These are phyloP conservation scores for Lordiphosa fenestrarum DNA, from an alignment of 2,888 invertebrate species.

Conservation along the genomic window DNA sequence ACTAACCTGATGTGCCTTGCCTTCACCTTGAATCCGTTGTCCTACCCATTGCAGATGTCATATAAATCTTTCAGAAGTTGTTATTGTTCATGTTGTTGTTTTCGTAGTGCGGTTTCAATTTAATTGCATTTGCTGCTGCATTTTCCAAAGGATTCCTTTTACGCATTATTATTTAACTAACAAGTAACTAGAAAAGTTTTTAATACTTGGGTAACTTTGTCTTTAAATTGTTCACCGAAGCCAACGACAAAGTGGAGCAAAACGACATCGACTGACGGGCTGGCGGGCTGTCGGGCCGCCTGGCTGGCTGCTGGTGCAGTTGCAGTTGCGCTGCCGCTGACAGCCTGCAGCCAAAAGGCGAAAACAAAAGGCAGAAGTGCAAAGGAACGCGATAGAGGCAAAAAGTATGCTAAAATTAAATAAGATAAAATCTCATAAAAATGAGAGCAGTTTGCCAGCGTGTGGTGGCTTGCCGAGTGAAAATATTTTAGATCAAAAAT, in stretches of 20 bases:
- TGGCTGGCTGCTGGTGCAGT: constrained; percentile 1
- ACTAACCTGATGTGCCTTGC: too few species aligned
- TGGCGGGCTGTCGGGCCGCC: background rate
- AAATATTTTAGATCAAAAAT: constrained; percentile 36
- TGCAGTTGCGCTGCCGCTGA: constrained; percentile 22
- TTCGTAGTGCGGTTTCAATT: constrained; percentile 49
- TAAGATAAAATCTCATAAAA: constrained; percentile 70
- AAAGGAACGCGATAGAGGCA: constrained; percentile 19
- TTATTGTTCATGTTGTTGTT: background rate
- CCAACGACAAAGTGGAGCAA: constrained; percentile 57
- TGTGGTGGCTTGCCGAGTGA: constrained; percentile 15
- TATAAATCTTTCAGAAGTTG: constrained; percentile 24
- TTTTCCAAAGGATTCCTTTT: constrained; percentile 49
- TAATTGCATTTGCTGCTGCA: constrained; percentile 58
- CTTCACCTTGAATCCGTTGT: too few species aligned
- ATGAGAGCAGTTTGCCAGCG: constrained; percentile 41
- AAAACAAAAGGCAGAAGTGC: constrained; percentile 1
- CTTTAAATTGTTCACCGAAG: constrained; percentile 61
- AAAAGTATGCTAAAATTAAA: constrained; percentile 70
- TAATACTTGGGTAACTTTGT: constrained; percentile 67
- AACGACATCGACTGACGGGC: constrained; percentile 36
- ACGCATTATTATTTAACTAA: constrained; percentile 72
- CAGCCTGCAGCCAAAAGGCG: constrained; percentile 27
- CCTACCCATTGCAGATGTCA: constrained; percentile 21
- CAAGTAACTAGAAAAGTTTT: constrained; percentile 70